A percentile compares a stretch with the other conserved stretches of the same genome.
These are phyloP conservation scores for Acleris cristana DNA, from an alignment of 2,888 invertebrate species.

Conservation along the genomic window DNA sequence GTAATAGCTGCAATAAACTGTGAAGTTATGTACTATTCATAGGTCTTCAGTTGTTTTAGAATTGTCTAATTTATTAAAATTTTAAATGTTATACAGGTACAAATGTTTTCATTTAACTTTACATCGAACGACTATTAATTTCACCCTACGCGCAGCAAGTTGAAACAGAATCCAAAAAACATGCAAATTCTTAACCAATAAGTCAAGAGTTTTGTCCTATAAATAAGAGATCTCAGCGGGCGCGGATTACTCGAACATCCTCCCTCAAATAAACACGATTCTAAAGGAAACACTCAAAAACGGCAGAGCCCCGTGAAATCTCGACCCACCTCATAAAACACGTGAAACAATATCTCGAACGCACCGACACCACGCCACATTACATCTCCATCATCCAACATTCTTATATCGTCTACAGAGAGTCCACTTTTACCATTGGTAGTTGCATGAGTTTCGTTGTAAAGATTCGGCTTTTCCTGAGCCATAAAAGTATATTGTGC, in stretches of 20 bases:
- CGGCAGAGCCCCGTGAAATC: constrained; percentile 74
- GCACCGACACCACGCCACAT: constrained; percentile 43
- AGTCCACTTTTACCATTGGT: constrained; percentile 42
- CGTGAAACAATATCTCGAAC: constrained; percentile 79
- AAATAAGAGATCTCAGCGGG: constrained; percentile 58
- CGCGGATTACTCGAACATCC: constrained; percentile 61
- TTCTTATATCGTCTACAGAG: constrained; percentile 41
- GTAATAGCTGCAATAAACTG: too few species aligned
- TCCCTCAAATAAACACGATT: constrained; percentile 62
- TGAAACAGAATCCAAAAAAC: constrained; percentile 19
- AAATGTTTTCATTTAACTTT: background rate
- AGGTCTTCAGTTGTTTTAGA: too few species aligned
- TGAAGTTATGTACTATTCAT: too few species aligned
- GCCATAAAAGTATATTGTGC: constrained; percentile 82
- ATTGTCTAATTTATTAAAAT: background rate
- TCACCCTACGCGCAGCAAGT: background rate
- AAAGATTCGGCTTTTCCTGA: constrained; percentile 71
- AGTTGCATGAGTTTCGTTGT: constrained; percentile 45
- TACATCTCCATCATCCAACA: background rate
- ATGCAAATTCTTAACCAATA: constrained; percentile 43
- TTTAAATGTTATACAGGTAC: background rate
- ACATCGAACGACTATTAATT: background rate
- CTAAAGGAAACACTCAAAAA: constrained; percentile 69
- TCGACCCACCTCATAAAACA: constrained; percentile 82
- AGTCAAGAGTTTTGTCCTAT: constrained; percentile 52